phyloP scores from a whole-genome alignment of 2,888 invertebrate genomes.

The Pocota personata region DNA sequence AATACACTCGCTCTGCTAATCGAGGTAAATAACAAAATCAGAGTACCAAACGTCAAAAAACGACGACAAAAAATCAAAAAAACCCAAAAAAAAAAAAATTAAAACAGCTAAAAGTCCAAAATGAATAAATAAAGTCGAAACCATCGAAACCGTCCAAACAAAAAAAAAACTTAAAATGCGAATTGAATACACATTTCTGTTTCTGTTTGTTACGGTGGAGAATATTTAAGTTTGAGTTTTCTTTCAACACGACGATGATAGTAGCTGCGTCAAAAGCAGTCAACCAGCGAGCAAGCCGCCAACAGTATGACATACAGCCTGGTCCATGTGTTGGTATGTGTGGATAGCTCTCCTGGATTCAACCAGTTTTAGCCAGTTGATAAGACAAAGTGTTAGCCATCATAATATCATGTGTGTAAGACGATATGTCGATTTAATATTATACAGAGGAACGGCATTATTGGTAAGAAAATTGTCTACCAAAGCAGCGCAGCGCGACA shows the following conservation, averaged over 20 bases:
- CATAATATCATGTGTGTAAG: slow-evolving; percentile 58
- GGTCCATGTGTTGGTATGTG: slow-evolving; percentile 36
- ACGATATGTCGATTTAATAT: slow-evolving; percentile 57
- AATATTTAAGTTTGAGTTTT: slow-evolving; percentile 36
- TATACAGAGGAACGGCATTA: slow-evolving; percentile 66
- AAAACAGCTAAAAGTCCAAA: background rate
- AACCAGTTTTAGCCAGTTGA: slow-evolving; percentile 71
- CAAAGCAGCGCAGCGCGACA: slow-evolving; percentile 19
- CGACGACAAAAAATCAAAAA: background rate
- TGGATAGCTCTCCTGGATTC: slow-evolving; percentile 53
- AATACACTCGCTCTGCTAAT: slow-evolving; percentile 52
- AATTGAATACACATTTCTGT: slow-evolving; percentile 47
- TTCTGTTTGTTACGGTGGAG: slow-evolving; percentile 12
- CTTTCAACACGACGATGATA: slow-evolving; percentile 32
- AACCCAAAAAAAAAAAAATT: background rate
- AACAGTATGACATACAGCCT: slow-evolving; percentile 22
- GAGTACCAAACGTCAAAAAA: slow-evolving; percentile 42
- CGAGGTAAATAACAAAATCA: slow-evolving; percentile 49
- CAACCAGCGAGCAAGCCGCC: background rate
- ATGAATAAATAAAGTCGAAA: slow-evolving; percentile 34
- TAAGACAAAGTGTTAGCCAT: slow-evolving; percentile 63
- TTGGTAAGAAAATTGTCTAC: slow-evolving; percentile 66
- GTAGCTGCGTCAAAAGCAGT: slow-evolving; percentile 38
- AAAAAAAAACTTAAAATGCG: slow-evolving; percentile 53
- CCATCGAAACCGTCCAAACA: background rate